A percentile compares a stretch with the other conserved stretches of the same genome.
phyloP scores from a whole-genome alignment of 2,888 invertebrate species.

The Agrochola lota region DNA sequence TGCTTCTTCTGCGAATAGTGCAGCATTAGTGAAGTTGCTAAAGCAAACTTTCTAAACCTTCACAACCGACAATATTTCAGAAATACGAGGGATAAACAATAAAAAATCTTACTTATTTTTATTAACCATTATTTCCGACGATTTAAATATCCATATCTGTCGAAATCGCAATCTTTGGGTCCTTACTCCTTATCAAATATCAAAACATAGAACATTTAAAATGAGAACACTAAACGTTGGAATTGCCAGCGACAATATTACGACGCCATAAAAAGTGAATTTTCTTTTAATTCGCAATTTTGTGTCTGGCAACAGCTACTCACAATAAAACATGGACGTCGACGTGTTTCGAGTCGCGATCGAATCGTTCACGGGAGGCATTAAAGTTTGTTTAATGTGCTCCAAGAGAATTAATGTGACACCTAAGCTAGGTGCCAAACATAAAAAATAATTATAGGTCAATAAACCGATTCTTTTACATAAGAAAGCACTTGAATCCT shows the following conservation, averaged over 20 bases:
- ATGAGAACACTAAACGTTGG: slow-evolving; percentile 75
- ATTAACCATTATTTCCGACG: slow-evolving; percentile 30
- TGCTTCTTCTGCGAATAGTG: background rate
- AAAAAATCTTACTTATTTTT: background rate
- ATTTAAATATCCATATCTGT: slow-evolving; percentile 35
- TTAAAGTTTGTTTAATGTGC: slow-evolving; percentile 81
- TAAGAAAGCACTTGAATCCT: slow-evolving; percentile 71
- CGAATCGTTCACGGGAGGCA: slow-evolving; percentile 76
- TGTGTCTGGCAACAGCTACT: slow-evolving; percentile 78
- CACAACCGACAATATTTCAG: too few relatives aligned
- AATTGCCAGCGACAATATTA: slow-evolving; percentile 79
- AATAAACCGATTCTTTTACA: slow-evolving; percentile 74
- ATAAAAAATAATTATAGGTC: slow-evolving; percentile 76
- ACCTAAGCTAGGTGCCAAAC: slow-evolving; percentile 74
- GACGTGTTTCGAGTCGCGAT: slow-evolving; percentile 74
- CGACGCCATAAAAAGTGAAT: slow-evolving; percentile 81
- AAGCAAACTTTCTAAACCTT: background rate
- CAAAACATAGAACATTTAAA: slow-evolving; percentile 75
- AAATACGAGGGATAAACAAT: background rate
- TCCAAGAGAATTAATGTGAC: slow-evolving; percentile 81
- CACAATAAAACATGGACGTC: slow-evolving; percentile 80
- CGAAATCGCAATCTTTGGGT: slow-evolving; percentile 60
- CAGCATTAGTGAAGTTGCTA: background rate
- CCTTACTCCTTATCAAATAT: slow-evolving; percentile 71
- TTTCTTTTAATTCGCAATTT: slow-evolving; percentile 83